A percentile compares a stretch with the other conserved stretches of the same genome.
These are phyloP conservation scores for Phenganax marumi DNA, from an alignment of 92 coral and sea anemone species.

Conservation along the genomic window DNA sequence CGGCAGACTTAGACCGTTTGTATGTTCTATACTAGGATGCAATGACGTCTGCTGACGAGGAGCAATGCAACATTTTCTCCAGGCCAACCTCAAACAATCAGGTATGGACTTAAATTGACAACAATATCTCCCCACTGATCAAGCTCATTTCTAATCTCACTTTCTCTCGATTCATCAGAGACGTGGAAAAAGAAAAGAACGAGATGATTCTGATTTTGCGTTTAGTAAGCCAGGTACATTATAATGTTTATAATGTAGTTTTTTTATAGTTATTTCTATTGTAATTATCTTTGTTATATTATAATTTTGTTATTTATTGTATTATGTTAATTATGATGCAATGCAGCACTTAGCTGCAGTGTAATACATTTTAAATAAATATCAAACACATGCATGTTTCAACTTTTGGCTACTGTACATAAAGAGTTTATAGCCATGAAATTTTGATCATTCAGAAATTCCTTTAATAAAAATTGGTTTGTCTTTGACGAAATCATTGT, in stretches of 20 bases:
- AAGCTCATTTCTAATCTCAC: neutral
- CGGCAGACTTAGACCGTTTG: neutral
- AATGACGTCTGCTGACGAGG: neutral
- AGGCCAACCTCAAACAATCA: neutral
- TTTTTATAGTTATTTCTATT: neutral
- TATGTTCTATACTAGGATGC: neutral
- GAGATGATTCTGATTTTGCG: neutral
- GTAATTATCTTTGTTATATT: no score
- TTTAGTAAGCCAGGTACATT: constrained; percentile 1
- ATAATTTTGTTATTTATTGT: no score
- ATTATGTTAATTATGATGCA: no score
- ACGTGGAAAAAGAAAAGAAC: constrained; percentile 12
- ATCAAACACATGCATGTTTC: no score
- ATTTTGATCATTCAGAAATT: no score
- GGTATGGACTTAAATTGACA: neutral
- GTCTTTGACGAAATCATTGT: neutral
- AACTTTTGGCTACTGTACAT: no score
- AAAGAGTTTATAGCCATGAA: no score
- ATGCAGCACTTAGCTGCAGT: no score
- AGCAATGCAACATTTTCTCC: constrained; percentile 13
- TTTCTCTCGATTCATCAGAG: neutral
- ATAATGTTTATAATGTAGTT: neutral
- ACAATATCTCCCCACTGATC: neutral
- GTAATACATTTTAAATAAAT: no score
- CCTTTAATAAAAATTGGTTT: no score